A percentile compares a stretch with the other conserved stretches of the same genome.
Conservation (phyloP, 1,140 invertebrate species). For the Argopecten irradians region DNA sequence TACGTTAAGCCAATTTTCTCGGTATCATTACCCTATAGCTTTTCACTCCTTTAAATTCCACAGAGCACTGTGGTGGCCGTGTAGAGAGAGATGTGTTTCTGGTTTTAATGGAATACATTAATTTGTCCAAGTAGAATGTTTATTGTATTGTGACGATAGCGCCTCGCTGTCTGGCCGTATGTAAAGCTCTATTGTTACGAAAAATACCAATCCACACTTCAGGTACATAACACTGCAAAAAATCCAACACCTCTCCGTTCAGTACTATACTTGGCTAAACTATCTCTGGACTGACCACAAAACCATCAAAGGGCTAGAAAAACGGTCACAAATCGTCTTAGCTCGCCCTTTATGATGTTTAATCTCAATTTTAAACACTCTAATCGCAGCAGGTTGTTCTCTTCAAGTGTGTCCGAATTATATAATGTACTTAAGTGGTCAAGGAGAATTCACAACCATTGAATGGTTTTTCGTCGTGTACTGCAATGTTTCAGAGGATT, state of each 20-base stretch:
- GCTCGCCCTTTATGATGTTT: not conserved
- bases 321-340: conserved; percentile 21
- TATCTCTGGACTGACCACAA: not conserved
- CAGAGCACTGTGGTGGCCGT: conserved; percentile 3
- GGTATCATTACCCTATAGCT: not conserved
- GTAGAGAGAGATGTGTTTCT: not conserved
- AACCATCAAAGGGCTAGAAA: conserved; percentile 12
- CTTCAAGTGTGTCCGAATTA: conserved; percentile 8
- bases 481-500: not conserved
- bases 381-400: not conserved
- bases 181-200: conserved; percentile 11
- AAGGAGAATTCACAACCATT: conserved; percentile 13
- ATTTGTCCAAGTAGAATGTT: conserved; percentile 1
- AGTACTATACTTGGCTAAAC: not conserved
- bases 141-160: conserved; percentile 3
- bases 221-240: conserved; percentile 11
- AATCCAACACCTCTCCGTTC: conserved; percentile 14
- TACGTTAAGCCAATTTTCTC: conserved; percentile 22
- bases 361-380: conserved; percentile 23
- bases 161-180: not conserved
- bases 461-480: not conserved
- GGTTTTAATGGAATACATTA: conserved; percentile 17
- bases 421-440: conserved; percentile 17
- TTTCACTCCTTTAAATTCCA: conserved; percentile 22
- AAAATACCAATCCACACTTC: conserved; percentile 21